phyloP scores from a whole-genome alignment of 2,888 invertebrate genomes.

The Eustalomyia histrio region DNA sequence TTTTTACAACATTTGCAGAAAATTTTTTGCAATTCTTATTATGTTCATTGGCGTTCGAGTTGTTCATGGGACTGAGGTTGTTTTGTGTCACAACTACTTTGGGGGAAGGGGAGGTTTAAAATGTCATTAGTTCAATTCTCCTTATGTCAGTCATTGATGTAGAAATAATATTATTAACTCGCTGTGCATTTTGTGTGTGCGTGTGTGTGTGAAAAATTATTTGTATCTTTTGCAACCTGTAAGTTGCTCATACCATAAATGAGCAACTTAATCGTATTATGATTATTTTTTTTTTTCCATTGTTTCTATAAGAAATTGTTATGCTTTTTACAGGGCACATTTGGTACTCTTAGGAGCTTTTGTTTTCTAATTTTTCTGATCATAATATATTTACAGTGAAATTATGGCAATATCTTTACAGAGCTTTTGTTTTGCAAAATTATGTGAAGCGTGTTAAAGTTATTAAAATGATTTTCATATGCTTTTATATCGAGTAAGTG shows the following conservation, averaged over 20 bases:
- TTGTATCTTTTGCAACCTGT: constrained; percentile 12
- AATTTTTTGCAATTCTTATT: constrained; percentile 6
- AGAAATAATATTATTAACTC: constrained; percentile 76
- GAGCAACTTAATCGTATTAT: constrained; percentile 56
- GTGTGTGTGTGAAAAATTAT: background rate
- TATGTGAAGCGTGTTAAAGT: constrained; percentile 43
- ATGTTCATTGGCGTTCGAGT: constrained; percentile 4
- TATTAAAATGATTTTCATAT: constrained; percentile 4
- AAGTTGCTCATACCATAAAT: constrained; percentile 6
- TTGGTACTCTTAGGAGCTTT: constrained; percentile 11
- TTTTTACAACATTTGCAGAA: constrained; percentile 20
- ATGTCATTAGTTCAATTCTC: constrained; percentile 63
- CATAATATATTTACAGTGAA: background rate
- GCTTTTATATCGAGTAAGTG: constrained; percentile 36
- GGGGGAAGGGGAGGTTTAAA: constrained; percentile 36
- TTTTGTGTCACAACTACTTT: background rate
- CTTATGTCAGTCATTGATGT: constrained; percentile 74
- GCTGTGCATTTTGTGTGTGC: constrained; percentile 24
- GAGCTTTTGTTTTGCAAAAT: constrained; percentile 43
- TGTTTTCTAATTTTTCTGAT: constrained; percentile 28
- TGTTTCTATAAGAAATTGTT: background rate
- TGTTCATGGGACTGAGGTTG: background rate
- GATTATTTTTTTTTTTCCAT: constrained; percentile 7
- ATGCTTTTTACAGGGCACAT: background rate
- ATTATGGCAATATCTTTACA: constrained; percentile 23